Base-by-base conservation (phyloP, 2,888 invertebrate genomes). In the Drosophila mimetica region DNA sequence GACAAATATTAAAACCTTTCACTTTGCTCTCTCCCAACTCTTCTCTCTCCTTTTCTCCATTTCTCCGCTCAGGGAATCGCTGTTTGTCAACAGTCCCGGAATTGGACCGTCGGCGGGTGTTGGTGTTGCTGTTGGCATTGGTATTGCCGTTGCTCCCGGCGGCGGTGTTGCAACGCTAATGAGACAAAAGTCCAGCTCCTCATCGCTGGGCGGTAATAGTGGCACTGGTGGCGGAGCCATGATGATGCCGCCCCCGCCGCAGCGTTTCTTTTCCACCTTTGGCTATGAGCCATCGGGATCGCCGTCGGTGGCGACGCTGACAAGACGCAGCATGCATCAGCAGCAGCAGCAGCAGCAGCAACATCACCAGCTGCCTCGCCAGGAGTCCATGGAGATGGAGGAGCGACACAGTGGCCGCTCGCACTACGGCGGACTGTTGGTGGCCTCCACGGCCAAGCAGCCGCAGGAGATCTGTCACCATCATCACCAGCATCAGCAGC, bases 211-310 rank as follows among this genome's bases (percentile, higher is more conserved):
- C 59, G 87, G 77, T 25, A 61, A 83, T 30, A 77, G 82, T 46
- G 77, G 76, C 42, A 63, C 55, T 20, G 88, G 83, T 2, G 53
- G 28, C 20, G 57, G 53, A 39, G 57, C 57, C 20, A 59, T 46
- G 37, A 61, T 61, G 59, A 61, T 86, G 67, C 79, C 85, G 6
- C 77, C 88, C 13, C 84, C 90, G 4, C 88, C 89, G 13, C 79
- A 84, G 6, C 88, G 91, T 3, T 90, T 91, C 58, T 92, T 92
- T 65, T 92, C 92, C 22, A 92, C 92, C 25, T 92, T 92, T 51
- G 92, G 92, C 61, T 92, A 92, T 59, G 91, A 92, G 72, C 81
- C 81, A 20, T 65, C 48, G 30, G 61, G 70, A 25, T 48, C 61
- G 34, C 51, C 75, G 18, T 70, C 67, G 6, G 72, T 74, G 57